Evolutionary conservation across 2,888 invertebrate species (phyloP).

Genomic region (Agrotis clavis): DNA sequence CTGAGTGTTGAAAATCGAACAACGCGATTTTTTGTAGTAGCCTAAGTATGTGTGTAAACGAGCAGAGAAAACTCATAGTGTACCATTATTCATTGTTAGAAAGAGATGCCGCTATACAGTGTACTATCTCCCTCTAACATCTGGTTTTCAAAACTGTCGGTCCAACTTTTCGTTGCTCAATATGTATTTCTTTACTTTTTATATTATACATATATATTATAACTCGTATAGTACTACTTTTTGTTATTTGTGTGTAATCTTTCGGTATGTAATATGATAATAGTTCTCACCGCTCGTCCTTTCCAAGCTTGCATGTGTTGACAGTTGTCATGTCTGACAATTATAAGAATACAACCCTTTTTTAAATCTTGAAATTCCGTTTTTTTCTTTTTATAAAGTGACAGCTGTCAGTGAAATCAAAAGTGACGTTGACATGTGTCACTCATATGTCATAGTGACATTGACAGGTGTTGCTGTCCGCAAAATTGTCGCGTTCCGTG

Average conservation of each 20-base stretch:
- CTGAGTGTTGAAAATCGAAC: background rate
- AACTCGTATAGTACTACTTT: constrained; percentile 39
- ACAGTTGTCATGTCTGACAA: constrained; percentile 49
- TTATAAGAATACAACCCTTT: constrained; percentile 28
- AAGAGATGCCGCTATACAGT: background rate
- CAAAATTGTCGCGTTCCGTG: constrained; percentile 58
- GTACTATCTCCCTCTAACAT: constrained; percentile 19
- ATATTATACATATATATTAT: constrained; percentile 38
- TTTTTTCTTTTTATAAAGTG: constrained; percentile 42
- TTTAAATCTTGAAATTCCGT: constrained; percentile 32
- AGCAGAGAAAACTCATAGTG: background rate
- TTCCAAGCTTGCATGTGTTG: constrained; percentile 58
- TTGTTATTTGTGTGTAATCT: constrained; percentile 51
- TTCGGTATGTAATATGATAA: constrained; percentile 28
- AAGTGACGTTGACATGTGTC: constrained; percentile 17
- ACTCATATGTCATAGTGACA: constrained; percentile 32
- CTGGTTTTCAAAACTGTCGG: constrained; percentile 32
- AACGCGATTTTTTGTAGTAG: background rate
- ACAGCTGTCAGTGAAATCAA: constrained; percentile 45
- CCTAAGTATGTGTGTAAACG: too few species aligned
- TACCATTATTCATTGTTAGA: background rate
- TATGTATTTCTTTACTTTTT: constrained; percentile 57
- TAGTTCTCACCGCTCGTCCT: constrained; percentile 47
- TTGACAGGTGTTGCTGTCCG: constrained; percentile 52
- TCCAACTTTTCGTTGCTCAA: constrained; percentile 64